These are phyloP conservation scores for Tenthredo mesomela DNA, from an alignment of 2,888 invertebrate genomes.

Conservation along the genomic window DNA sequence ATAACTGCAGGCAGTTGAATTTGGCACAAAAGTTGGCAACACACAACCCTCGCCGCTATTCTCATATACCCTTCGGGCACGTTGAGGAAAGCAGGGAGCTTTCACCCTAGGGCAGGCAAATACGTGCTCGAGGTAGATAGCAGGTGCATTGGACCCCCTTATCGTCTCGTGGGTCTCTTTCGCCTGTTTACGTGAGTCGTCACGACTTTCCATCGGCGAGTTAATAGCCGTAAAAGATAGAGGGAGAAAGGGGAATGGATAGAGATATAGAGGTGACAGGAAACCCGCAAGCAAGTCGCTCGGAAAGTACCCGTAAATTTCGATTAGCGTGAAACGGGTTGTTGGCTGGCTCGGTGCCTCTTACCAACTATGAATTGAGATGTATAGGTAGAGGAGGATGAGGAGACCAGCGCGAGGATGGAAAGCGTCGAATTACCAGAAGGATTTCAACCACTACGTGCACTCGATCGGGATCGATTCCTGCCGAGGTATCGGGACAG, in stretches of 20 bases:
- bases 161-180: constrained; percentile 41
- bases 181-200: constrained; percentile 52
- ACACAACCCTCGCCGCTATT: not conserved
- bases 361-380: constrained; percentile 32
- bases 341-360: constrained; percentile 26
- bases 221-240: constrained; percentile 53
- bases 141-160: constrained; percentile 5
- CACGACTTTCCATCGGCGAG: constrained; percentile 51
- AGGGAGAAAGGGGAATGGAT: not conserved
- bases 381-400: not conserved
- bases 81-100: not conserved
- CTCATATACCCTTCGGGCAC: not conserved
- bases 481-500: not conserved
- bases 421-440: constrained; percentile 17
- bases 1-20: not conserved
- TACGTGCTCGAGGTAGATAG: constrained; percentile 4
- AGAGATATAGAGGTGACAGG: constrained; percentile 53
- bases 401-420: not conserved
- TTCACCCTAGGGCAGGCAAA: constrained; percentile 23
- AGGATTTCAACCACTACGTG: constrained; percentile 2
- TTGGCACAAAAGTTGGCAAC: constrained; percentile 38
- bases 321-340: constrained; percentile 53
- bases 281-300: constrained; percentile 56
- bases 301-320: constrained; percentile 61
- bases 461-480: constrained; percentile 11